Evolutionary conservation across 1,140 invertebrate genomes (phyloP).

Genomic region (Ectropis grisescens): DNA sequence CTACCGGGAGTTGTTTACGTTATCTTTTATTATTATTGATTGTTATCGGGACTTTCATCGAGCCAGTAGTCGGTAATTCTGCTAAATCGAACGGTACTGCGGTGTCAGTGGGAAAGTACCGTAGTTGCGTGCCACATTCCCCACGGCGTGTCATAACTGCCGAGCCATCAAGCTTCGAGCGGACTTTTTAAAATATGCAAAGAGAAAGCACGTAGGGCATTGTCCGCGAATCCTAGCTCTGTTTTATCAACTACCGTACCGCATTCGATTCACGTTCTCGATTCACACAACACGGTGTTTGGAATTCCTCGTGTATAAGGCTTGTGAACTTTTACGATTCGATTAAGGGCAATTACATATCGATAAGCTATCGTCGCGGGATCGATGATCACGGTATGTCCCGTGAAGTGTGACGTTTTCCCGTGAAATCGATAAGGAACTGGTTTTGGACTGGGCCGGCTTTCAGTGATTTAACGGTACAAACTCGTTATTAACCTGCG

Average conservation of each 20-base stretch:
- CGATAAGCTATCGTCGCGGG: too few species aligned
- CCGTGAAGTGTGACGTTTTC: slow-evolving; percentile 11
- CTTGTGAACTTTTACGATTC: slow-evolving; percentile 36
- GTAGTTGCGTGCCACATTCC: slow-evolving; percentile 34
- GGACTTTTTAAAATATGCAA: background rate
- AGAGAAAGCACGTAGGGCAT: slow-evolving; percentile 26
- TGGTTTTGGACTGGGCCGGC: slow-evolving; percentile 20
- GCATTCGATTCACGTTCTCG: slow-evolving; percentile 57
- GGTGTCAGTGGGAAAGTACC: slow-evolving; percentile 44
- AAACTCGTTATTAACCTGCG: slow-evolving; percentile 43
- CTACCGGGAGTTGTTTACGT: too few species aligned
- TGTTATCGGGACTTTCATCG: slow-evolving; percentile 31
- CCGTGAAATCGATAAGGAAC: slow-evolving; percentile 35
- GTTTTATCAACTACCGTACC: slow-evolving; percentile 37
- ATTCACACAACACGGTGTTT: slow-evolving; percentile 59
- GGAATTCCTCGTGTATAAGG: slow-evolving; percentile 37
- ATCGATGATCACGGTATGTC: too few species aligned
- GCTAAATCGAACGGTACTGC: slow-evolving; percentile 28
- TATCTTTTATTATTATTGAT: too few species aligned
- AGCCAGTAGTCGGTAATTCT: slow-evolving; percentile 28
- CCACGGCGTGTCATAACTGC: background rate
- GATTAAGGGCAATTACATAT: slow-evolving; percentile 12
- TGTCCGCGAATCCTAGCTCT: slow-evolving; percentile 31
- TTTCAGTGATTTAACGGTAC: slow-evolving; percentile 51
- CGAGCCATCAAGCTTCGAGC: background rate